Evolutionary conservation across 2,797 vertebrate genomes (phyloP).

Genomic region (Acanthiza pusilla): DNA sequence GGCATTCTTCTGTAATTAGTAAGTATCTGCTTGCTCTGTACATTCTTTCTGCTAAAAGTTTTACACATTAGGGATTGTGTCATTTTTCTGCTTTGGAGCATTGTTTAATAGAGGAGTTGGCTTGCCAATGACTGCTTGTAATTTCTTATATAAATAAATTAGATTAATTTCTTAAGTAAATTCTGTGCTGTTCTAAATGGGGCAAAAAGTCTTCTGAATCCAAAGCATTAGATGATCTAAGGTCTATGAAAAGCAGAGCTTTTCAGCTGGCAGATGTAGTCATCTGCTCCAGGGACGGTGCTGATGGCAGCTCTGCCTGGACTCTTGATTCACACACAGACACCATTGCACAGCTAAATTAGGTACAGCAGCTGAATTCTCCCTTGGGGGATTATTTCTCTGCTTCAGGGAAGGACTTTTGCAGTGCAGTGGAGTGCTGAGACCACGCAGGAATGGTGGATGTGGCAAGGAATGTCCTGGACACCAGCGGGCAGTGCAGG

Average conservation of each 20-base stretch:
- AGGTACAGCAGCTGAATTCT: not conserved
- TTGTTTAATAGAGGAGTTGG: not conserved
- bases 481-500: not conserved
- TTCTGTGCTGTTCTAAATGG: not conserved
- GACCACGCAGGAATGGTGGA: rapidly evolving
- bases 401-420: not conserved
- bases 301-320: not conserved
- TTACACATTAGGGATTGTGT: not conserved
- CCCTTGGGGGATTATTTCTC: not conserved
- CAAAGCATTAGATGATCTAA: not conserved
- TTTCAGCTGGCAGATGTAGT: not conserved
- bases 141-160: not conserved
- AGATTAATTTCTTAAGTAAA: slow-evolving; percentile 7
- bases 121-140: not conserved
- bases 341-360: rapidly evolving
- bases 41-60: not conserved
- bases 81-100: not conserved
- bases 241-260: not conserved
- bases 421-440: not conserved
- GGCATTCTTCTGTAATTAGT: not conserved
- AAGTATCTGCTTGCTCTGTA: not conserved
- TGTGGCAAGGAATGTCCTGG: not conserved
- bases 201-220: not conserved
- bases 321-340: not conserved
- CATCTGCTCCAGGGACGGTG: not conserved